Conservation (phyloP, 2,113 vertebrate species). For the Stegastes partitus region DNA sequence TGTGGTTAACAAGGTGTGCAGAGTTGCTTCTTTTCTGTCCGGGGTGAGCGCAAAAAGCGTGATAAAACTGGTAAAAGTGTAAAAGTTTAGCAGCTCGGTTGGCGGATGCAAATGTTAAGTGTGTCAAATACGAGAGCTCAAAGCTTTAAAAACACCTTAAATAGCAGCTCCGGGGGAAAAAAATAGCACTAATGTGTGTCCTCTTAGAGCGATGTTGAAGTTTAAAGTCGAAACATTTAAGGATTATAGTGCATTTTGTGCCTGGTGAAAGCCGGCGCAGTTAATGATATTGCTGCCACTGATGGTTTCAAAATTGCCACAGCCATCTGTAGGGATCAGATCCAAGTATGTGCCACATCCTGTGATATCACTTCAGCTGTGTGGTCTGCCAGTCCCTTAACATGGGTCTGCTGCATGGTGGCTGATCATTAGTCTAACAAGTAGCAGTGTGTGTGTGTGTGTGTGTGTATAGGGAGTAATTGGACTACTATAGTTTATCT, state of each 20-base stretch:
- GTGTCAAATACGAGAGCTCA: slow-evolving; percentile 29
- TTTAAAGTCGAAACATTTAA: slow-evolving; percentile 57
- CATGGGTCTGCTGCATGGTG: slow-evolving; percentile 23
- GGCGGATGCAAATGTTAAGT: slow-evolving; percentile 5
- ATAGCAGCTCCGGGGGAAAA: slow-evolving; percentile 20
- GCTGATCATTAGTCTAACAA: slow-evolving; percentile 36
- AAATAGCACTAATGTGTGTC: slow-evolving; percentile 49
- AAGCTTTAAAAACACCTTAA: slow-evolving; percentile 45
- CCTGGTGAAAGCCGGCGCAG: slow-evolving; percentile 55
- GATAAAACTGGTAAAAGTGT: neutral
- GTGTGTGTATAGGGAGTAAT: neutral
- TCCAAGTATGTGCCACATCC: slow-evolving; percentile 72
- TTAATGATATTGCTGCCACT: slow-evolving; percentile 63
- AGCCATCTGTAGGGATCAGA: slow-evolving; percentile 76
- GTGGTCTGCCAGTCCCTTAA: slow-evolving; percentile 43
- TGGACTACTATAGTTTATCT: neutral
- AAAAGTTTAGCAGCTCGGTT: neutral
- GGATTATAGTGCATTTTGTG: slow-evolving; percentile 70
- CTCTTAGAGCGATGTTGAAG: slow-evolving; percentile 42
- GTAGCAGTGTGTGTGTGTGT: neutral
- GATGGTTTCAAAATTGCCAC: slow-evolving; percentile 65
- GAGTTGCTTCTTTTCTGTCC: neutral
- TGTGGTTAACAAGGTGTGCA: neutral
- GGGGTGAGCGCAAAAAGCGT: neutral
- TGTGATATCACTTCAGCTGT: slow-evolving; percentile 61